These are phyloP conservation scores for Creontiades dilutus DNA, from an alignment of 2,888 invertebrate genomes.

Conservation along the genomic window DNA sequence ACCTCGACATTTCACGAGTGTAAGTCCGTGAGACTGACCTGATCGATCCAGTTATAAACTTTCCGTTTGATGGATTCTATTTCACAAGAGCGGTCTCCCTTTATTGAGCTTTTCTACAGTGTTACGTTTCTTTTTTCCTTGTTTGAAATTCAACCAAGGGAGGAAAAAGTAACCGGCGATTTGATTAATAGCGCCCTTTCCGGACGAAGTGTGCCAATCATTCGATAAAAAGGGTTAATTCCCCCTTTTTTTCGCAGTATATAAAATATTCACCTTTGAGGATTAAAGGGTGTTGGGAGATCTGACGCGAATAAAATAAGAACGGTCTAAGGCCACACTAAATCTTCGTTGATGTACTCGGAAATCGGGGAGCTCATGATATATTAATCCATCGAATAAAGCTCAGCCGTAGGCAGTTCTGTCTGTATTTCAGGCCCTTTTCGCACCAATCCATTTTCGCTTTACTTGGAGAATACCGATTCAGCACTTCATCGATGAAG, in stretches of 20 bases:
- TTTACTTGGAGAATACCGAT: too few species aligned
- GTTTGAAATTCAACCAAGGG: neutral
- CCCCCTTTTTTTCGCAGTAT: neutral
- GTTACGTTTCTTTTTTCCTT: neutral
- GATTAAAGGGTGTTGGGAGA: neutral
- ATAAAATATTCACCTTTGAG: constrained; percentile 20
- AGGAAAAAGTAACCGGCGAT: neutral
- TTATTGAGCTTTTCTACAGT: neutral
- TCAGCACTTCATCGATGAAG: too few species aligned
- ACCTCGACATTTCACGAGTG: too few species aligned
- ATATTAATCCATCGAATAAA: too few species aligned
- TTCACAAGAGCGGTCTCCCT: neutral
- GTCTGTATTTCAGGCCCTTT: too few species aligned
- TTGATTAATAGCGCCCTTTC: neutral
- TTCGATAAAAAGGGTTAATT: neutral
- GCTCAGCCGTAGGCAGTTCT: too few species aligned
- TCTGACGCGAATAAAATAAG: neutral
- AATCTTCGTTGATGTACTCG: too few species aligned
- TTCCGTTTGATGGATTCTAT: constrained; percentile 5
- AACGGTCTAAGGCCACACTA: too few species aligned
- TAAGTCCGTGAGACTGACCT: neutral
- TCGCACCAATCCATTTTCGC: too few species aligned
- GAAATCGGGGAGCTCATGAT: too few species aligned
- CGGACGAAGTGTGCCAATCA: neutral
- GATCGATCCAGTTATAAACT: neutral